Base-by-base conservation (phyloP, 2,113 vertebrate species). In the Oplegnathus fasciatus region DNA sequence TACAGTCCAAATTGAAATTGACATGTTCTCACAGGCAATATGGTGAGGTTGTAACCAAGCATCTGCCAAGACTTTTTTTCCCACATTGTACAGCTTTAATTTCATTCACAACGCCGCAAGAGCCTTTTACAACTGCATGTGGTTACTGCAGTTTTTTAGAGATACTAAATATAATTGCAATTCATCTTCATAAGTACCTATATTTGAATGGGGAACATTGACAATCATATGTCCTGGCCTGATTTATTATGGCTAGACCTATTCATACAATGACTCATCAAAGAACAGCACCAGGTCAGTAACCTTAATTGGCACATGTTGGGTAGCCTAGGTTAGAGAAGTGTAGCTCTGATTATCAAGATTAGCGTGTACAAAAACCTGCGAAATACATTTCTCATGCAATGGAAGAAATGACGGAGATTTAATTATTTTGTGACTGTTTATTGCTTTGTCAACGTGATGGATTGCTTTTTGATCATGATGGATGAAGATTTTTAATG, bases 401-500 rank as follows among this genome's bases (percentile, higher is more conserved):
- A 57, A 14, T 9, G 6, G 32, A 50, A 7, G 37, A 40, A 62
- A 52, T 42, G 6, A 28, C 6, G 26, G 1, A 30, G 34, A 46
- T 62, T 54, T 26, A 15, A 55, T 64, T n/a, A 42, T 69, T 66
- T 57, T 40, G 26, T 52, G 48, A 9, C 34, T 57, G 60, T 37
- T 61, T 57, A 78, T 65, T 65, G 26, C 58, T 48, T 75, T 69
- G 40, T 62, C 4, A 26, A 17, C 24, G 22, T 52, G 70, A 69
- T 62, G 22, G 22, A 72, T 82, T 20, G 18, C 62, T 22, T 32
- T 81, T 61, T 66, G 52, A 58, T 71, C 54, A 9, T 65, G 54
- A 62, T 61, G 40, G 46, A 75, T 81, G 71, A 46, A 55, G 5
- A 52, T 32, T 67, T 79, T 40, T 68, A 72, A 72, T 83, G 11